Conservation (phyloP, 2,797 vertebrate species). For the Poecilia velifera region DNA sequence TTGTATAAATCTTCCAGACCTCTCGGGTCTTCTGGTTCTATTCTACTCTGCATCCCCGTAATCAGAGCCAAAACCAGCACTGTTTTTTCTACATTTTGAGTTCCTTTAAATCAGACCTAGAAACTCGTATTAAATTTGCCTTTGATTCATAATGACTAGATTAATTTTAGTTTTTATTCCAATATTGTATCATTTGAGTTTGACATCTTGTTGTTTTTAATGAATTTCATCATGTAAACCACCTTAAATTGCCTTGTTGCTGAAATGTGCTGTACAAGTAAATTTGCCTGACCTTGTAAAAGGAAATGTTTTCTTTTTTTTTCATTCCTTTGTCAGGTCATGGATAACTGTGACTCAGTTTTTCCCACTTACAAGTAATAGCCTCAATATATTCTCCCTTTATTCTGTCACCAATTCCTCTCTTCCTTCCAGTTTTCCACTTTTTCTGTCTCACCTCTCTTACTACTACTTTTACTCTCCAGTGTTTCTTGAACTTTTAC, state of each 20-base stretch:
- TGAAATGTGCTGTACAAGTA: not conserved
- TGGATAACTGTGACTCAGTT: slow-evolving; percentile 35
- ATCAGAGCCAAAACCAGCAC: too few species aligned
- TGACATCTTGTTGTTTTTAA: not conserved
- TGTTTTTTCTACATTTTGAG: not conserved
- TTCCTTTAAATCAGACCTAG: not conserved
- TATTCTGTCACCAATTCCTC: slow-evolving; percentile 2
- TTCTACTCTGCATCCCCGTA: too few species aligned
- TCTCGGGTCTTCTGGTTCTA: too few species aligned
- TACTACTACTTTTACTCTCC: slow-evolving; percentile 12
- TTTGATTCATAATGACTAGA: too few species aligned
- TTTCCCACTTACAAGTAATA: slow-evolving; percentile 8
- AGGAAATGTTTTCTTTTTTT: slow-evolving; percentile 14
- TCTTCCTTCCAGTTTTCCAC: not conserved
- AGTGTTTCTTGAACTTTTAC: slow-evolving; percentile 21
- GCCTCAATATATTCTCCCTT: not conserved
- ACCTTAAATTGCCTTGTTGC: not conserved
- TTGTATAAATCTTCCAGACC: too few species aligned
- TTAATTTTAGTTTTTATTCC: too few species aligned
- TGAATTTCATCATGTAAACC: not conserved
- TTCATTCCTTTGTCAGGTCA: slow-evolving; percentile 31
- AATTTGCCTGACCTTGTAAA: not conserved
- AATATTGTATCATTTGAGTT: not conserved
- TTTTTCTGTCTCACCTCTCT: not conserved
- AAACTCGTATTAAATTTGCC: too few species aligned